Percentiles rank a stretch among this genome's conserved stretches.
These are phyloP conservation scores for Lepeophtheirus nordmannii DNA, from an alignment of 2,888 invertebrate species.

Conservation along the genomic window DNA sequence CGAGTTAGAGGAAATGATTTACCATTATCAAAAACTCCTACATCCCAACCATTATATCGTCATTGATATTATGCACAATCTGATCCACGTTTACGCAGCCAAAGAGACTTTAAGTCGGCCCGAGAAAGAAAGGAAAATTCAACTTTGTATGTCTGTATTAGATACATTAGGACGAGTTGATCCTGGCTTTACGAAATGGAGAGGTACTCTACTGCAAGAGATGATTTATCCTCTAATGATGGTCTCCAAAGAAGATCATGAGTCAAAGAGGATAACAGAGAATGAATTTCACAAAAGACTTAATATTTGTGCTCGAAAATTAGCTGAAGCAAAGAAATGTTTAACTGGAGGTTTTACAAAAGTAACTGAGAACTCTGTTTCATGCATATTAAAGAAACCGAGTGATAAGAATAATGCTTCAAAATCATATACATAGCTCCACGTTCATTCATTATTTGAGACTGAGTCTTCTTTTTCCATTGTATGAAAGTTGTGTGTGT, in stretches of 20 bases:
- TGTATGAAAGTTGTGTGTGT: too few species aligned
- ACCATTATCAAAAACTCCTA: slow-evolving; percentile 14
- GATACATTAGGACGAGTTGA: slow-evolving; percentile 9
- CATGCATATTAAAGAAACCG: too few species aligned
- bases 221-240: slow-evolving; percentile 20
- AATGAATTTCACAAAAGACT: slow-evolving; percentile 16
- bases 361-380: not conserved
- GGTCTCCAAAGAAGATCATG: slow-evolving; percentile 18
- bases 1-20: slow-evolving; percentile 13
- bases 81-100: slow-evolving; percentile 13
- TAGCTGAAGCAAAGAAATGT: slow-evolving; percentile 17
- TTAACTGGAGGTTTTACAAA: slow-evolving; percentile 5
- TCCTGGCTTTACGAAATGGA: slow-evolving; percentile 22
- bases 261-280: not conserved
- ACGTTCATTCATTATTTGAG: too few species aligned
- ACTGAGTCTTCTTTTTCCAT: too few species aligned
- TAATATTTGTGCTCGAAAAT: slow-evolving; percentile 1
- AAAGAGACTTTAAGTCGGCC: slow-evolving; percentile 17
- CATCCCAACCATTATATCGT: slow-evolving; percentile 19
- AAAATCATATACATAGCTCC: too few species aligned
- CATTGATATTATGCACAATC: slow-evolving; percentile 20
- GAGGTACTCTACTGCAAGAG: slow-evolving; percentile 18
- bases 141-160: slow-evolving; percentile 17
- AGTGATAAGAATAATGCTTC: too few species aligned
- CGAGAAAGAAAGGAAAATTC: slow-evolving; percentile 18